phyloP scores from a whole-genome alignment of 2,113 vertebrate genomes.

The Acrocephalus arundinaceus region DNA sequence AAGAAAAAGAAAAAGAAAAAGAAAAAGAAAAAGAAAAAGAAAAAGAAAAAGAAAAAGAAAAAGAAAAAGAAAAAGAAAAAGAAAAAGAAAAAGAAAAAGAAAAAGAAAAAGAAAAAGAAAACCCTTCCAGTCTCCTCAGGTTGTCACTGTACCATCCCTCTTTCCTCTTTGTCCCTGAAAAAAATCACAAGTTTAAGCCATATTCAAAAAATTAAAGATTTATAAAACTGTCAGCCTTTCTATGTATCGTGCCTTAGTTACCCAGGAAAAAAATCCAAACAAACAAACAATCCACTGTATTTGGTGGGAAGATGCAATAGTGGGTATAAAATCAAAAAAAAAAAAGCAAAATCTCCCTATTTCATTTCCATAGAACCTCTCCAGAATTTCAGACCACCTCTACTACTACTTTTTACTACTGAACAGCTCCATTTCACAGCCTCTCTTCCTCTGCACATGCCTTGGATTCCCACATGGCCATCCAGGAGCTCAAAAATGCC shows the following conservation, averaged over 20 bases:
- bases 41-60: too few relatives aligned
- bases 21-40: fast-evolving
- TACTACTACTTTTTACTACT: background rate
- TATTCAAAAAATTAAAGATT: background rate
- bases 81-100: too few relatives aligned
- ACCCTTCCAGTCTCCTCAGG: background rate
- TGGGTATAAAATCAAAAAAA: background rate
- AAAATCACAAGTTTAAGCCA: background rate
- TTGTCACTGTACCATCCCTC: background rate
- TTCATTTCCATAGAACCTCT: background rate
- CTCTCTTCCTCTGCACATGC: background rate
- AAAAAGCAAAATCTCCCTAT: background rate
- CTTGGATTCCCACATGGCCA: background rate
- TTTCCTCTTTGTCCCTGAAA: background rate
- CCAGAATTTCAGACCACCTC: background rate
- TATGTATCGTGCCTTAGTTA: fast-evolving
- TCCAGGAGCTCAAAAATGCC: background rate
- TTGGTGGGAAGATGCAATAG: background rate
- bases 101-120: too few relatives aligned
- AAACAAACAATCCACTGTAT: background rate
- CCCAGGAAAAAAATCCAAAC: background rate
- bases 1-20: too few relatives aligned
- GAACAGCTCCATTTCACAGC: background rate
- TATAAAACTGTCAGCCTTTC: background rate
- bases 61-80: too few relatives aligned